Conservation (phyloP, 2,797 vertebrate species). For the Eleutherodactylus coqui region DNA sequence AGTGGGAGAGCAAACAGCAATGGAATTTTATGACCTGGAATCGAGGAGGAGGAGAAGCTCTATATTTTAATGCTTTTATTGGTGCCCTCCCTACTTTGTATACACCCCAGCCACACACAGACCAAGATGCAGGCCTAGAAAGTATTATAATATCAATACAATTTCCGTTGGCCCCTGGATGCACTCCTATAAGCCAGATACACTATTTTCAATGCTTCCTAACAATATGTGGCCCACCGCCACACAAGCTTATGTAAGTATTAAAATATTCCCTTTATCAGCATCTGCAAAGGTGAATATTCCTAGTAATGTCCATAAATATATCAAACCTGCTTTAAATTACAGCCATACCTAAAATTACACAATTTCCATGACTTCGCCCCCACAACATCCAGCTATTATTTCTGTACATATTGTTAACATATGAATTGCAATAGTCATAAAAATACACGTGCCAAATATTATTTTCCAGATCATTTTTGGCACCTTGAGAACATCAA, state of each 20-base stretch:
- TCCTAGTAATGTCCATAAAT: background rate
- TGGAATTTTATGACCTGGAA: no score
- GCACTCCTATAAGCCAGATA: background rate
- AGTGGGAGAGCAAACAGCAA: no score
- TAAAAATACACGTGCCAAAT: conserved; percentile 42
- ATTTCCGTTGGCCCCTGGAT: background rate
- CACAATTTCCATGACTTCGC: conserved; percentile 18
- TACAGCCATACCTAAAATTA: conserved; percentile 25
- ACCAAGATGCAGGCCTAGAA: background rate
- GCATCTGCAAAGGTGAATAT: background rate
- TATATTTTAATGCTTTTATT: no score
- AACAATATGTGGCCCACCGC: background rate
- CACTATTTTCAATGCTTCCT: background rate
- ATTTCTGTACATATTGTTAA: conserved; percentile 55
- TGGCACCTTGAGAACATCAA: conserved; percentile 53
- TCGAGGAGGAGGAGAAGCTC: no score
- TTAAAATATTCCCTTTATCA: background rate
- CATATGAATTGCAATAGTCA: conserved; percentile 40
- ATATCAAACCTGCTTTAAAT: conserved; percentile 30
- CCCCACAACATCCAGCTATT: conserved; percentile 18
- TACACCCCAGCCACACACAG: background rate
- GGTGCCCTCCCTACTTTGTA: background rate
- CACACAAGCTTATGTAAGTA: background rate
- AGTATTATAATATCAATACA: background rate
- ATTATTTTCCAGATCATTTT: conserved; percentile 56